Base-by-base conservation (phyloP, 2,797 vertebrate species). In the Molothrus ater region DNA sequence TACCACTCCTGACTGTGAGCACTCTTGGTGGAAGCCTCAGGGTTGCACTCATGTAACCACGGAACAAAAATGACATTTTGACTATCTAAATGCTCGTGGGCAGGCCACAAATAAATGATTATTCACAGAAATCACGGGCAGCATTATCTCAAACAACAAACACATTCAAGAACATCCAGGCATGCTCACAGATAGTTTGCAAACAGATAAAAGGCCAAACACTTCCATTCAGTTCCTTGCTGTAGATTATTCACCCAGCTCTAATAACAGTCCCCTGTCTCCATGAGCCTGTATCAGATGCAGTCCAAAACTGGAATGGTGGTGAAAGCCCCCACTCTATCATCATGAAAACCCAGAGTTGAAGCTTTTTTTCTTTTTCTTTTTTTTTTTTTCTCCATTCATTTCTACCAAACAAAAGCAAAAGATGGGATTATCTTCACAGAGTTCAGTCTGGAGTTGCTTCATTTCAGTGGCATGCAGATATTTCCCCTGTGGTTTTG, bases 1-100 rank as follows among this genome's bases (percentile, higher is more conserved):
- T 82, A 54, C 32, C 34, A 10, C 56, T 80, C 32, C 53, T 87
- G 69, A 31, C 81, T 85, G 43, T 15, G 78, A n/a, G 13, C 54
- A 47, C 66, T 74, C 50, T 78, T 36, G 72, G 34, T 90, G 81
- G 84, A 68, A 93, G 78, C 80, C 84, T 91, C 79, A 80, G 86
- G 66, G 71, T 71, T 82, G 51, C 53, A 80, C 69, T 61, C 57
- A 26, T 80, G 50, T 53, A 82, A 60, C 40, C 50, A 26, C 10
- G 22, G 81, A 96, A 95, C 53, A 95, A 76, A 95, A 94, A 95
- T 90, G 65, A 94, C 72, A 91, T 96, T 96, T 94, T 92, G 68
- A 71, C 79, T 89, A 40, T 91, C 64, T 71, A 85, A 95, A 94
- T 12, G 50, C 57, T 91, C 1, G 0, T 29, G 70, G 56, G 54